Percentiles rank a stretch among this genome's conserved stretches.
Evolutionary conservation across 2,888 invertebrate genomes (phyloP).

Genomic region (Platycnemis pennipes): DNA sequence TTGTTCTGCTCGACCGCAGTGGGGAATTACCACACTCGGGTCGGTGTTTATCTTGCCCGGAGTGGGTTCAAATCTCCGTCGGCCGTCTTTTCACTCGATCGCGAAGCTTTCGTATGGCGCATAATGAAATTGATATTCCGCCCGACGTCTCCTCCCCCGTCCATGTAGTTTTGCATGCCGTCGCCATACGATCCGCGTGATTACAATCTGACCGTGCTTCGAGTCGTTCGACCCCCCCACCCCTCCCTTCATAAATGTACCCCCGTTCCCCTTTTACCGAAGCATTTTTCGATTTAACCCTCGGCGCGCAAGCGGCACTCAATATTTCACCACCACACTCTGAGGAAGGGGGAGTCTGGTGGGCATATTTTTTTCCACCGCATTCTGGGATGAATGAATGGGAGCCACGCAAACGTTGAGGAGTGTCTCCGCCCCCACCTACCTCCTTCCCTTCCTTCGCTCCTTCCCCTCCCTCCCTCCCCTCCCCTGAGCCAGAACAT

Average conservation of each 20-base stretch:
- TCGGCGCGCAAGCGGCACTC: not conserved
- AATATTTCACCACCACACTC: not conserved
- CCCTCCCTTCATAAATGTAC: not conserved
- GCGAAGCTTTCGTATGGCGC: not conserved
- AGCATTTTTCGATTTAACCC: not conserved
- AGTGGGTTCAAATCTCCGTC: not conserved
- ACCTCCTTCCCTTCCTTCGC: too few species aligned
- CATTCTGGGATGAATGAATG: conserved; percentile 28
- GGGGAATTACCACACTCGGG: not conserved
- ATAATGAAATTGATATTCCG: conserved; percentile 36
- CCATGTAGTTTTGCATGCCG: not conserved
- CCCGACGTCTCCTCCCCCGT: not conserved
- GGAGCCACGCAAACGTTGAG: not conserved
- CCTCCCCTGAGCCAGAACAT: too few species aligned
- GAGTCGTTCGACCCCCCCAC: not conserved
- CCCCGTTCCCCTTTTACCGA: not conserved
- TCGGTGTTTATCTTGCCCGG: not conserved
- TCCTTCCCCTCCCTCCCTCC: too few species aligned
- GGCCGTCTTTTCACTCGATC: not conserved
- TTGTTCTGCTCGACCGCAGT: not conserved
- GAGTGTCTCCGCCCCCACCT: not conserved
- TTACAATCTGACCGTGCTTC: conserved; percentile 25
- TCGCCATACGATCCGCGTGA: conserved; percentile 13
- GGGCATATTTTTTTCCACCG: not conserved
- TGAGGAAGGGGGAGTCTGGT: not conserved